Evolutionary conservation across 2,888 invertebrate genomes (phyloP), one percentile per base, ranked within the genome.

Genomic region (Lacanobia wlatinum): DNA sequence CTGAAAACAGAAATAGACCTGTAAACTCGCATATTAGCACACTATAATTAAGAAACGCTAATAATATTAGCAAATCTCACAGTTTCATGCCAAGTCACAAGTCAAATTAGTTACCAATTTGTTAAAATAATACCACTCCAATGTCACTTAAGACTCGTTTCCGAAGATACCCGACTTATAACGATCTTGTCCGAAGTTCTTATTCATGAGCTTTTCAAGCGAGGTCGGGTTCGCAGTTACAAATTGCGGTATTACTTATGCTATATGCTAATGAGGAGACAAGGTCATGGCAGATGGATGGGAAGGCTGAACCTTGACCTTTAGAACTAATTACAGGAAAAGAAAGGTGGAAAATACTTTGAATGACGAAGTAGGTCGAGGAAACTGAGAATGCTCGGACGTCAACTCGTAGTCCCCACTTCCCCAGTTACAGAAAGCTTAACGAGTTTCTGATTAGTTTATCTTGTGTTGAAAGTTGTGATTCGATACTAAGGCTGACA

Each of bases 171-270:
- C 38, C 82, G 77, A 78, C 62, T 63, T 65, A 76, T 81, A 59
- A 70, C 77, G 77, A 69, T 34, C 48, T 28, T 21, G 12, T n/a
- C 50, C 50, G 70, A 65, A 70, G 61, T 76, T 60, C 40, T 78
- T 76, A 76, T 78, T 78, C 58, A 76, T 76, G 82, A 78, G 77
- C 46, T 64, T 21, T 66, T 56, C 40, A 55, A 48, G 64, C 46
- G 55, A 76, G 55, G 60, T 64, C 68, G 43, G 38, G 58, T 52
- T n/a, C 34, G 43, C 34, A 46, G 81, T 66, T 55, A 81, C 71
- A 76, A 78, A 78, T 81, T 76, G 55, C 59, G 38, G 66, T 48
- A 59, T 50, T 66, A 81, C 77, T 50, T 52, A 78, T 76, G 63
- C 48, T 73, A 52, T 68, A 78, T 78, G 76, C 62, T 76, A 81